Base-by-base conservation (phyloP, 92 coral and sea anemone species). In the Umimayanthus chanpuru region DNA sequence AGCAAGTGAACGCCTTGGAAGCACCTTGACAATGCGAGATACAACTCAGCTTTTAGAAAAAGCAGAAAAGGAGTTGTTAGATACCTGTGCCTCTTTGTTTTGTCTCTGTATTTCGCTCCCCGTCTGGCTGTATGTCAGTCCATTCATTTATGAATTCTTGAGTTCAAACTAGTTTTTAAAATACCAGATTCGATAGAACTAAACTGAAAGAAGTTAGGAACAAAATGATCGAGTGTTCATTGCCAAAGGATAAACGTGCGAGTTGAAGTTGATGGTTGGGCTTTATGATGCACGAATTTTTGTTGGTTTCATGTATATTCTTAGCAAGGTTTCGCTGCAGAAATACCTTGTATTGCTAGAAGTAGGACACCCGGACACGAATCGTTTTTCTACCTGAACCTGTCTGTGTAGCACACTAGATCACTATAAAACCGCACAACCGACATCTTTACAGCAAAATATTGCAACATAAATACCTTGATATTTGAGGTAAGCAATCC, bases 1-100 rank as follows among this genome's bases (percentile, higher is more conserved):
- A 97, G 91, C 7, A 97, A 94, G 61, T 91, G 92, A 14, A 89
- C 90, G 29, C 99, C 99, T 82, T 97, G 99, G 75, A 91, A 97
- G 53, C 98, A 92, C 68, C 99, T 90, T 70, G 98, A 89, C 9
- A 95, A 80, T 10, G 98, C 96, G 85, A 97, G 88, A 79, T 97
- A 95, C 47, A 91, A 70, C 82, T 95, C 99, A 30, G 91, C 99
- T 97, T 86, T 25, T 21, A 68, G 50, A 44, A 56, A 50, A 29
- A 18, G 4, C 4, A 5, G 84, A 21, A 56, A 30, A 73, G 25
- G 44, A 16, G 71, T 14, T 66, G 79, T 39, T 25, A 36, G 77
- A 21, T 30, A 7, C 20, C 21, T 18, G 68, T 32, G 16, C 49
- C 28, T 30, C 23, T 5, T 9, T 23, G 70, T 30, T 30, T 25